A percentile compares a stretch with the other conserved stretches of the same genome.
phyloP scores from a whole-genome alignment of 2,888 invertebrate genomes.

The Apoda limacodes region DNA sequence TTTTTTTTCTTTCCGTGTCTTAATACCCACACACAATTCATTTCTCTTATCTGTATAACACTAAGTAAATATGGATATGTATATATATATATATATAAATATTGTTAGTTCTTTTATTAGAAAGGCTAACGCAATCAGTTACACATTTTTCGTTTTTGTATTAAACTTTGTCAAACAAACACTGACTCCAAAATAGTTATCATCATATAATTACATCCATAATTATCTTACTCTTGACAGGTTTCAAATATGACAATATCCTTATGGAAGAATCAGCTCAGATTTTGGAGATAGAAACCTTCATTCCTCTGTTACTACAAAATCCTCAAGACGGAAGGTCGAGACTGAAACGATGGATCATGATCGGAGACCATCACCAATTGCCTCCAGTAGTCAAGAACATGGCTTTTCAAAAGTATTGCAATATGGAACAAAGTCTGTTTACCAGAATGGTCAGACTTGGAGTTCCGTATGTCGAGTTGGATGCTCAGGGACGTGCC shows the following conservation, averaged over 20 bases:
- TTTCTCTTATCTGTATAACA: too few relatives aligned
- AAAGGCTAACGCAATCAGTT: too few relatives aligned
- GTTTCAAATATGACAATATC: constrained; percentile 98
- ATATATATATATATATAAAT: too few relatives aligned
- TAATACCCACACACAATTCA: too few relatives aligned
- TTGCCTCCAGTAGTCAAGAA: constrained; percentile 99
- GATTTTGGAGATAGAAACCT: constrained; percentile 99
- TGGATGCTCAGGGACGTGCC: constrained; percentile 98
- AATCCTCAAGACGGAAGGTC: constrained; percentile 97
- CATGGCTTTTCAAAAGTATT: constrained; percentile 99
- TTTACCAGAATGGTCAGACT: constrained; percentile 96
- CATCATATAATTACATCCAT: too few relatives aligned
- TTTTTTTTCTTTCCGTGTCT: too few relatives aligned
- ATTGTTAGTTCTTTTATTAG: too few relatives aligned
- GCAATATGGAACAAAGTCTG: constrained; percentile 99
- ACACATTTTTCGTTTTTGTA: too few relatives aligned
- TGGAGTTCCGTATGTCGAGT: constrained; percentile 96
- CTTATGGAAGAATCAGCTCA: constrained; percentile 99
- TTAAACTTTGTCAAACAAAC: too few relatives aligned
- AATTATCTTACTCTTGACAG: too few relatives aligned
- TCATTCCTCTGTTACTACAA: constrained; percentile 97
- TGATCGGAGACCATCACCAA: constrained; percentile 99
- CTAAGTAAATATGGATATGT: too few relatives aligned
- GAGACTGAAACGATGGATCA: constrained; percentile 98
- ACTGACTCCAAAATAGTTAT: too few relatives aligned